phyloP scores from a whole-genome alignment of 2,113 vertebrate species.

The Atractosteus spatula region DNA sequence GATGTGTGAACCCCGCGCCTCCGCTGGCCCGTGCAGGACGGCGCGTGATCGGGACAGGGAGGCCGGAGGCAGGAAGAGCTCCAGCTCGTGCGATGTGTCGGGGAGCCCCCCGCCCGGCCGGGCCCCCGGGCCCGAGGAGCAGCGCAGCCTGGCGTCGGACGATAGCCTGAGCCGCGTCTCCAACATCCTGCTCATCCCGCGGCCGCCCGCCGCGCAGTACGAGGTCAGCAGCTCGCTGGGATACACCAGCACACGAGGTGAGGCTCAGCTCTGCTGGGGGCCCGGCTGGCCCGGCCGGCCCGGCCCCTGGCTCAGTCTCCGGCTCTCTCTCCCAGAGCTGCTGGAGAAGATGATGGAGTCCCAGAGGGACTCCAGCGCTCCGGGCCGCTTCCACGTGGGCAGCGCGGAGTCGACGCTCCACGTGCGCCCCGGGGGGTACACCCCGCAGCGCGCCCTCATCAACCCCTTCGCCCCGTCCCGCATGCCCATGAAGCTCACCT shows the following conservation, averaged over 20 bases:
- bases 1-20: neutral
- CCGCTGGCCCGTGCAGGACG: conserved; percentile 52
- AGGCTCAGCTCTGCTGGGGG: conserved; percentile 10
- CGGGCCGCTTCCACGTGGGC: conserved; percentile 90
- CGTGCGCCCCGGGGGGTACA: conserved; percentile 80
- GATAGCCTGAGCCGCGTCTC: conserved; percentile 89
- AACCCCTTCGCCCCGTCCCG: conserved; percentile 95
- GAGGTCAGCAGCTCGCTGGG: conserved; percentile 98
- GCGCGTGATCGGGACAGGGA: conserved; percentile 77
- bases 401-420: conserved; percentile 92
- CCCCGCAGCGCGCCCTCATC: conserved; percentile 88
- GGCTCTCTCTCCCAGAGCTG: conserved; percentile 55
- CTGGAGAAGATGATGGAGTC: conserved; percentile 86
- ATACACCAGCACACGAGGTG: conserved; percentile 93
- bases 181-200: conserved; percentile 89
- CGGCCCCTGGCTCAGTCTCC: too few species aligned
- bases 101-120: conserved; percentile 73
- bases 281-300: too few species aligned
- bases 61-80: conserved; percentile 78
- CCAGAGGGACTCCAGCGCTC: conserved; percentile 89
- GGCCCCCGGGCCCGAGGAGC: conserved; percentile 72
- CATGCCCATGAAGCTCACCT: conserved; percentile 98
- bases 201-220: conserved; percentile 79
- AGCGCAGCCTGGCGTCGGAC: conserved; percentile 88
- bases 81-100: conserved; percentile 78